Evolutionary conservation across 1,140 invertebrate species (phyloP).

Genomic region (Zaprionus kolodkinae): DNA sequence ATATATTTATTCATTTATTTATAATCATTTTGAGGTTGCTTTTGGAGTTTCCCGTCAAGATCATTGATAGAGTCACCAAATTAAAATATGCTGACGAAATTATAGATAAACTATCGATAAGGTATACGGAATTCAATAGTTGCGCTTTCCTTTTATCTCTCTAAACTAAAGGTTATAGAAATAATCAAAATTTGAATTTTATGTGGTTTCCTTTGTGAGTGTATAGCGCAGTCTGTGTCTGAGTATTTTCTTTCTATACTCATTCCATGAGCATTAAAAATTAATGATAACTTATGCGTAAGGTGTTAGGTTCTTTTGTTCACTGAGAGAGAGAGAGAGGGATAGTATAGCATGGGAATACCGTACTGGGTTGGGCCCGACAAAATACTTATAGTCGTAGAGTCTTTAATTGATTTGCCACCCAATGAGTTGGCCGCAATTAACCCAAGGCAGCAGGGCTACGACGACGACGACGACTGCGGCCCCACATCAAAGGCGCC

Average conservation of each 20-base stretch:
- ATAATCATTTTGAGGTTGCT: not conserved
- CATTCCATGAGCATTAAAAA: constrained; percentile 54
- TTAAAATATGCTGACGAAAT: not conserved
- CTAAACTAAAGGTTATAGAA: not conserved
- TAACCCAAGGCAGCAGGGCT: constrained; percentile 58
- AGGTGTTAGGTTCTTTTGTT: constrained; percentile 60
- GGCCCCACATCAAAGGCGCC: constrained; percentile 59
- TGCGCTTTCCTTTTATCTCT: not conserved
- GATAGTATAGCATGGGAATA: constrained; percentile 1
- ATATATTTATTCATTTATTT: not conserved
- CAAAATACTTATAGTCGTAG: constrained; percentile 32
- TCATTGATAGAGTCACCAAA: not conserved
- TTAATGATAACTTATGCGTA: constrained; percentile 48
- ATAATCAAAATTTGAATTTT: not conserved
- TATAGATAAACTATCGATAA: not conserved
- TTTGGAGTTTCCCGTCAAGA: not conserved
- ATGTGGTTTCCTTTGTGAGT: not conserved
- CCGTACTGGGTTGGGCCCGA: constrained; percentile 33
- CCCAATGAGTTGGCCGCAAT: constrained; percentile 78
- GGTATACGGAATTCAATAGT: not conserved
- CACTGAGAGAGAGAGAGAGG: not conserved
- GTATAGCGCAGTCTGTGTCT: not conserved
- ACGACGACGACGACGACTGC: constrained; percentile 32
- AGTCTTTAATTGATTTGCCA: constrained; percentile 77
- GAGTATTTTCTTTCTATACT: too few relatives aligned